Base-by-base conservation (phyloP, 2,888 invertebrate species). In the Agrotis segetum region DNA sequence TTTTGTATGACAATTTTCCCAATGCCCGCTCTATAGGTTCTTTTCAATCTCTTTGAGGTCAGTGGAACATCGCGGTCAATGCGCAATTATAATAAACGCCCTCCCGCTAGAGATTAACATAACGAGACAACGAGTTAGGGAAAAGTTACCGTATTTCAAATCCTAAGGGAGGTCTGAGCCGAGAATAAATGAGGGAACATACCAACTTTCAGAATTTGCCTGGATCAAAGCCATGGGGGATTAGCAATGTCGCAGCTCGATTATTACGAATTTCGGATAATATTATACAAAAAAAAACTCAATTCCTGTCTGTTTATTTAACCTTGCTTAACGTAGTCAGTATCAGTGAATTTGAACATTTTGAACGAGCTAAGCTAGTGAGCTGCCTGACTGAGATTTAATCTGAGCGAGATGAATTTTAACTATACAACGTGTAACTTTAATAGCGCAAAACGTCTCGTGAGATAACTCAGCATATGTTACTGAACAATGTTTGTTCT, bases 41-140 rank as follows among this genome's bases (percentile, higher is more conserved):
- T n/a, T n/a, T n/a, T n/a, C n/a, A n/a, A n/a, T n/a, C n/a, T n/a
- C n/a, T n/a, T n/a, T n/a, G 67, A 77, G 79, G 79, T 81, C 65
- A 83, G 68, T 68, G 62, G 72, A 67, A 72, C 69, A 60, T 81
- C 69, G 67, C 74, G 81, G 83, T 85, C 81, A 85, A 78, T 82
- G 81, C 76, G 79, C 80, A 85, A 88, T 88, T 88, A 89, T 89
- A 91, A 89, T 88, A 86, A 87, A 85, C 83, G 74, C 79, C 83
- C 73, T 87, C 88, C 87, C 88, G 66, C 72, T 82, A 82, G 89
- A 87, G 89, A 90, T 91, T 92, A 89, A 86, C 90, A 89, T 92
- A 92, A 91, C 87, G 89, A 90, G 88, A 88, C 89, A 88, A 89
- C 86, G 88, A 92, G 92, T 91, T 91, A 86, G 84, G 85, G 85